phyloP scores from a whole-genome alignment of 2,797 vertebrate species.

The Premnoplex brunnescens region DNA sequence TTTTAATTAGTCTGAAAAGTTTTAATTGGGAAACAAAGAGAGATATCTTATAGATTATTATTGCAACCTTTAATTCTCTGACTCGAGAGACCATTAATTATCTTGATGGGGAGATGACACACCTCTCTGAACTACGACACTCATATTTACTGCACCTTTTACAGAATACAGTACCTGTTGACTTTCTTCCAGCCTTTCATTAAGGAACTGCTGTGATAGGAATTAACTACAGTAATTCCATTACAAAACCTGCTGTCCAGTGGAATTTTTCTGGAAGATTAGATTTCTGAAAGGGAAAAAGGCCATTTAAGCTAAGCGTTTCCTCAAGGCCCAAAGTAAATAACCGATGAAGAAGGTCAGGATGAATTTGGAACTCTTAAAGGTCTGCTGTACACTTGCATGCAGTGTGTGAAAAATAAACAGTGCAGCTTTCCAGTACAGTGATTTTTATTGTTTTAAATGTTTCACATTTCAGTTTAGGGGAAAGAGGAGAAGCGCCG shows the following conservation, averaged over 20 bases:
- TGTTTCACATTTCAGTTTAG: slow-evolving; percentile 59
- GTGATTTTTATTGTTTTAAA: slow-evolving; percentile 68
- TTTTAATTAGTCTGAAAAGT: slow-evolving; percentile 70
- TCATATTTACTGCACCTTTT: slow-evolving; percentile 46
- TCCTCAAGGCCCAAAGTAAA: slow-evolving; percentile 52
- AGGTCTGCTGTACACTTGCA: slow-evolving; percentile 56
- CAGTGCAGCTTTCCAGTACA: slow-evolving; percentile 60
- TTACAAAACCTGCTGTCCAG: slow-evolving; percentile 71
- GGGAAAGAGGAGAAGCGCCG: slow-evolving; percentile 7
- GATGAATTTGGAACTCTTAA: slow-evolving; percentile 60
- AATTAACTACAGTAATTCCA: slow-evolving; percentile 70
- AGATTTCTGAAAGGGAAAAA: slow-evolving; percentile 68
- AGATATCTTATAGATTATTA: slow-evolving; percentile 55
- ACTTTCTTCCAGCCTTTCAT: slow-evolving; percentile 68
- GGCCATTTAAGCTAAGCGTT: slow-evolving; percentile 50
- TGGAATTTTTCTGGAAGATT: slow-evolving; percentile 73
- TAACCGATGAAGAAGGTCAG: slow-evolving; percentile 62
- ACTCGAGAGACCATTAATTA: slow-evolving; percentile 53
- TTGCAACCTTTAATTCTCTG: slow-evolving; percentile 65
- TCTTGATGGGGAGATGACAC: slow-evolving; percentile 57
- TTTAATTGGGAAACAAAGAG: slow-evolving; percentile 65
- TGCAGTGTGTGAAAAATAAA: slow-evolving; percentile 37
- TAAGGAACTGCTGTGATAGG: slow-evolving; percentile 73
- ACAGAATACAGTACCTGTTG: slow-evolving; percentile 66
- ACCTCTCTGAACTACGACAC: slow-evolving; percentile 41